Base-by-base conservation (phyloP, 2,797 vertebrate genomes). In the Pelochelys cantorii region DNA sequence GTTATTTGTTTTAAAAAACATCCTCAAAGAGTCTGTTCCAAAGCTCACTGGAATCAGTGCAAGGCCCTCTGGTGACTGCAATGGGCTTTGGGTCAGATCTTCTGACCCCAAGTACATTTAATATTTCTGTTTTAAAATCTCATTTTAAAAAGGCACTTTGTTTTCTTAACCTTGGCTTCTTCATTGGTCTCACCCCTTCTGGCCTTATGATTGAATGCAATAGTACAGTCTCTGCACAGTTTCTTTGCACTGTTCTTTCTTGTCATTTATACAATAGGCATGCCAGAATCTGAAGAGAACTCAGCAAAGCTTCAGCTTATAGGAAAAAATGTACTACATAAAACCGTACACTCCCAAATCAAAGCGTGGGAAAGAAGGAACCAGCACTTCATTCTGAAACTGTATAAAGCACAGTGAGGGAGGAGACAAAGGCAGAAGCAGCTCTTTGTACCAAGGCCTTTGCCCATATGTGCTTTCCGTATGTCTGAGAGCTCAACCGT, bases 111-210 rank as follows among this genome's bases (percentile, higher is more conserved):
- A 62, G 62, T 56, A n/a, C 1, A 8, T 82, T 94, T 17, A 57
- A 68, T 78, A 83, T 7, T 60, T 79, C 94, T 74, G 5, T 48
- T 29, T 86, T 94, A 95, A 84, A 96, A 94, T 90, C 85, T 60
- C 54, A 23, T 14, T 25, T 88, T 95, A 92, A 59, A 85, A 87
- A 90, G 2, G 15, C 59, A 56, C 29, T 2, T 74, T 7, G 42
- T 5, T 4, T 56, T 89, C 86, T 78, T 88, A 68, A n/a, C 87
- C 79, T 55, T 5, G 3, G 23, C 54, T 52, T 0, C 0, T 5
- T 0, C 0, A 79, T 84, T 75, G 71, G 22, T 62, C 82, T 89
- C 55, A 34, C 5, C 31, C 29, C 3, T 85, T 29, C 56, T 0
- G 0, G 23, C 42, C 79, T 85, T 37, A 42, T 34, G 68, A 60